These are phyloP conservation scores for Bagarius yarrelli DNA, from an alignment of 2,113 vertebrate species.

Conservation along the genomic window DNA sequence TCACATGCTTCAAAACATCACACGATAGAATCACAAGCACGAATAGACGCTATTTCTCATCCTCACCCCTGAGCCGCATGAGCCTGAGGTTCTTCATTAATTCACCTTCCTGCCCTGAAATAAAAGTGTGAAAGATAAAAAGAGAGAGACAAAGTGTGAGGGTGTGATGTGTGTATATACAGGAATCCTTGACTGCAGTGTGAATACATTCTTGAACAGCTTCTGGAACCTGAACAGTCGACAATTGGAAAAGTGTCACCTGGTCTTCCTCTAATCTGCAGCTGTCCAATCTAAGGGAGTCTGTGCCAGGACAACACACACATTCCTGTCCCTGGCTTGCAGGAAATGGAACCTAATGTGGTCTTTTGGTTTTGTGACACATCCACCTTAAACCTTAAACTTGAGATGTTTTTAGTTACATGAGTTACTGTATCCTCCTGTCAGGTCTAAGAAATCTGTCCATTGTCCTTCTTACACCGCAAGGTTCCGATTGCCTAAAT, in stretches of 20 bases:
- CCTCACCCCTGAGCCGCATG: constrained; percentile 56
- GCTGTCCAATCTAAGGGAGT: not conserved
- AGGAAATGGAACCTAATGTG: too few relatives aligned
- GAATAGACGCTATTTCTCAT: constrained; percentile 29
- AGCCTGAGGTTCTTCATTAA: constrained; percentile 53
- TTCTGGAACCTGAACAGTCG: not conserved
- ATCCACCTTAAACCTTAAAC: too few relatives aligned
- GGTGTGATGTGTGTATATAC: not conserved
- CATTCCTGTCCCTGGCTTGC: too few relatives aligned
- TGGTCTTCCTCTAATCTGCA: not conserved
- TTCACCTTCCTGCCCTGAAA: constrained; percentile 53
- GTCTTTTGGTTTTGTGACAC: too few relatives aligned
- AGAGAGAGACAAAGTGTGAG: constrained; percentile 11
- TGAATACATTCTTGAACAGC: not conserved
- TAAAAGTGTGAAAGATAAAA: constrained; percentile 46
- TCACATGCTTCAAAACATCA: not conserved
- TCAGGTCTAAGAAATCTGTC: too few relatives aligned
- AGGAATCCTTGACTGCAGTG: not conserved
- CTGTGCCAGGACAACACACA: too few relatives aligned
- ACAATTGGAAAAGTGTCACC: not conserved
- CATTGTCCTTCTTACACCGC: too few relatives aligned
- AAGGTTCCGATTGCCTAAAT: too few relatives aligned
- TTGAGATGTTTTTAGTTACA: too few relatives aligned
- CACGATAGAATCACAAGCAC: not conserved
- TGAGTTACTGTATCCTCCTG: too few relatives aligned